Evolutionary conservation across 2,113 vertebrate species (phyloP).

Genomic region (Lampris incognitus): DNA sequence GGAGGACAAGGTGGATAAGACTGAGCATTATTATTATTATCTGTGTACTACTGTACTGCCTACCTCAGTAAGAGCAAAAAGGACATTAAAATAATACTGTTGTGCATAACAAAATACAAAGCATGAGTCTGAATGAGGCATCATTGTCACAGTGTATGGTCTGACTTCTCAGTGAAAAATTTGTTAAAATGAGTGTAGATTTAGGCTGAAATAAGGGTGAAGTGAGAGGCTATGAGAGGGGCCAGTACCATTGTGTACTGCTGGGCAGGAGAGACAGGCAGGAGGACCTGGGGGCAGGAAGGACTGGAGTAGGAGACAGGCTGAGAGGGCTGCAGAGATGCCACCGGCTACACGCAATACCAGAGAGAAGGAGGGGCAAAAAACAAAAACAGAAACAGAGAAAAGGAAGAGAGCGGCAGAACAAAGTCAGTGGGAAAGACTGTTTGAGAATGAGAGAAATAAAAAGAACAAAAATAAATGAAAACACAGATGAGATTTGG

Average conservation of each 20-base stretch:
- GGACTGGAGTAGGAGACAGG: slow-evolving; percentile 93
- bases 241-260: slow-evolving; percentile 98
- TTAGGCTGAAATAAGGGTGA: slow-evolving; percentile 24
- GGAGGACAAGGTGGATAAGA: too few relatives aligned
- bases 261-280: slow-evolving; percentile 99
- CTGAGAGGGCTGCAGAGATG: slow-evolving; percentile 94
- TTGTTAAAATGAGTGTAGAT: neutral
- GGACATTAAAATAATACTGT: too few relatives aligned
- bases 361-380: slow-evolving; percentile 31
- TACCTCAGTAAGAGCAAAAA: neutral
- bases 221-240: slow-evolving; percentile 51
- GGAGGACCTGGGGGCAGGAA: slow-evolving; percentile 99
- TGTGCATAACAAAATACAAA: too few relatives aligned
- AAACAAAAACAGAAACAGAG: slow-evolving; percentile 29
- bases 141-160: too few relatives aligned
- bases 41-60: slow-evolving; percentile 3
- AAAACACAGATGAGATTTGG: slow-evolving; percentile 37
- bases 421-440: slow-evolving; percentile 45
- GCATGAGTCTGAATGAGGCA: too few relatives aligned
- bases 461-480: slow-evolving; percentile 59
- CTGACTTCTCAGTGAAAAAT: neutral
- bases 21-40: too few relatives aligned
- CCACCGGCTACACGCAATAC: slow-evolving; percentile 74
- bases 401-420: slow-evolving; percentile 14
- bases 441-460: slow-evolving; percentile 14